Evolutionary conservation across 2,888 invertebrate species (phyloP), one percentile per base, ranked within the genome.

Genomic region (Dicranocentrus wangi): DNA sequence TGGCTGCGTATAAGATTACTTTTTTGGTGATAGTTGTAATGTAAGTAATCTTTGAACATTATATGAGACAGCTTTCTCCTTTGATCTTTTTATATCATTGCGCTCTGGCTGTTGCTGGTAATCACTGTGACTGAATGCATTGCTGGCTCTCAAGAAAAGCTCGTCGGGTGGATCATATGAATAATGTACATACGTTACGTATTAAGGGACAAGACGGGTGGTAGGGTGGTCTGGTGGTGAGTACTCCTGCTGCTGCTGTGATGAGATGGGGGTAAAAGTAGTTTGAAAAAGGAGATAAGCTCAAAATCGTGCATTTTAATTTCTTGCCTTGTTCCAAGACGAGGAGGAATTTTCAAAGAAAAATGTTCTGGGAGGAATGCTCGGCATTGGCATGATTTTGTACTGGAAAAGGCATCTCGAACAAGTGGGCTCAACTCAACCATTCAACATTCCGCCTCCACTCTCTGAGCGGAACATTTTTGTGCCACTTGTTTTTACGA

Each of bases 51-150:
- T 79, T 71, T 71, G 72, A 79, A 43, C 66, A 66, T 65, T 78
- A 70, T 23, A 78, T n/a, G 71, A 72, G 72, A 79, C 78, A 79
- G 79, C 71, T 79, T 79, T 79, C 79, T 72, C 77, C 69, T 79
- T 79, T 79, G 79, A 79, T 79, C 79, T 61, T 72, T 77, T 79
- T 66, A 79, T 79, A 79, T 78, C 43, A 66, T 60, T 72, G n/a
- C 58, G 32, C 75, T 43, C 32, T 70, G 53, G 53, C 63, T 63
- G 42, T 53, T 70, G 60, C 70, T 28, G 39, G 63, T 70, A 77
- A 70, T 77, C 69, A 71, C 28, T 58, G 43, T 65, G 78, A 71
- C 53, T 71, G 71, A 63, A 65, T 69, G 63, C 53, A 53, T 73
- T 73, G 23, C 75, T 42, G 58, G 63, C 51, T 75, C 66, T 75